phyloP scores from a whole-genome alignment of 2,888 invertebrate genomes.

The Digitonthophagus gazella region DNA sequence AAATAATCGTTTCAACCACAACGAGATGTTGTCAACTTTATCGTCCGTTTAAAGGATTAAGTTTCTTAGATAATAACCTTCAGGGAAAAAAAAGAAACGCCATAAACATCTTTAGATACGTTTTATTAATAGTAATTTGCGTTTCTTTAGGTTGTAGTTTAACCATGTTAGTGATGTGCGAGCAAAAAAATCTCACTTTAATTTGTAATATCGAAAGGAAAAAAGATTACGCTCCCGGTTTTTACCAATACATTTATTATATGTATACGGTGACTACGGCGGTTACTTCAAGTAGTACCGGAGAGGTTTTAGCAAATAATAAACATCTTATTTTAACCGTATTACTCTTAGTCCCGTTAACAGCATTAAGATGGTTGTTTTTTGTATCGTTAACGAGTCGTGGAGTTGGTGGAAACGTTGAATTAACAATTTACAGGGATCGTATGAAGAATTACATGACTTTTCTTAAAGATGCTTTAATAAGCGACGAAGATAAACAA shows the following conservation, averaged over 20 bases:
- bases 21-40: constrained; percentile 27
- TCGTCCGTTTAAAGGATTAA: constrained; percentile 27
- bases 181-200: background rate
- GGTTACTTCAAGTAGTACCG: constrained; percentile 18
- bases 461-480: constrained; percentile 31
- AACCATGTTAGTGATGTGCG: constrained; percentile 18
- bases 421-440: constrained; percentile 32
- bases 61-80: constrained; percentile 25
- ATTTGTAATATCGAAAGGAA: background rate
- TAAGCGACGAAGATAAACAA: constrained; percentile 31
- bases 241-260: constrained; percentile 13
- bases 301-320: background rate
- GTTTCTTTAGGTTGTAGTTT: constrained; percentile 11
- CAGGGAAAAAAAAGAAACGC: constrained; percentile 18
- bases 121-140: constrained; percentile 10
- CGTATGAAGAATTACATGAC: constrained; percentile 32
- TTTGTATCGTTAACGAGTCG: constrained; percentile 24
- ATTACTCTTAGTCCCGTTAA: constrained; percentile 17
- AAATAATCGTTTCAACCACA: background rate
- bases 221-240: background rate
- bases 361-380: constrained; percentile 22
- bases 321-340: constrained; percentile 16
- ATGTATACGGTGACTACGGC: constrained; percentile 16
- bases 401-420: constrained; percentile 31
- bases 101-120: constrained; percentile 18